phyloP scores from a whole-genome alignment of 2,113 vertebrate species.

The Boleophthalmus pectinirostris region DNA sequence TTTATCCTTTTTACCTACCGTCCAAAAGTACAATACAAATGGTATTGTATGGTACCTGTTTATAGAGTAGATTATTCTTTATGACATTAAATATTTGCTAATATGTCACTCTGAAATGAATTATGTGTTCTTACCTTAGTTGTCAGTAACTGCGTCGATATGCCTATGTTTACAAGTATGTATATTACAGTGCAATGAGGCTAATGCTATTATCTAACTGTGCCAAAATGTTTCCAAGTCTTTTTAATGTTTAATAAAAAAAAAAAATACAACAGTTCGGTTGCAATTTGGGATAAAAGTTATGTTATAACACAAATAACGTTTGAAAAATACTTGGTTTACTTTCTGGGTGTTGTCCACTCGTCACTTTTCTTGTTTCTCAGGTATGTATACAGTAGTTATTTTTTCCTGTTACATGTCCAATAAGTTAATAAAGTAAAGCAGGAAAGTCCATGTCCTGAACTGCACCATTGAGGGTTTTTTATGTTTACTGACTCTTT shows the following conservation, averaged over 20 bases:
- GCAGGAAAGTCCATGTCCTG: slow-evolving; percentile 48
- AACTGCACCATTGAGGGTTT: slow-evolving; percentile 50
- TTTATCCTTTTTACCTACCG: neutral
- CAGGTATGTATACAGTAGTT: slow-evolving; percentile 18
- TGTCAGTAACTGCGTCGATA: neutral
- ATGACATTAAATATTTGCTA: neutral
- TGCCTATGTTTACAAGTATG: neutral
- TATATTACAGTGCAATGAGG: neutral
- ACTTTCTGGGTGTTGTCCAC: slow-evolving; percentile 2
- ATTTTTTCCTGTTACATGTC: slow-evolving; percentile 36
- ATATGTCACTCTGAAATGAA: neutral
- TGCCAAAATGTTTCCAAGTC: neutral
- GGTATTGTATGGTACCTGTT: too few species aligned
- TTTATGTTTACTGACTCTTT: slow-evolving; percentile 28
- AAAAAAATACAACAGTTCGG: too few species aligned
- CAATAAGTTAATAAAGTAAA: slow-evolving; percentile 34
- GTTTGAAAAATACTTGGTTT: neutral
- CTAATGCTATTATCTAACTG: neutral
- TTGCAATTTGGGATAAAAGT: slow-evolving; percentile 12
- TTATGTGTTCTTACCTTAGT: neutral
- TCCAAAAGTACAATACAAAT: neutral
- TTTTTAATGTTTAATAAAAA: too few species aligned
- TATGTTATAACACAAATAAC: slow-evolving; percentile 16
- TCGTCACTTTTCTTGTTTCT: slow-evolving; percentile 10
- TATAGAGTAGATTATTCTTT: neutral